Conservation (phyloP, 1,140 invertebrate species). For the Proctacanthus coquilletti region DNA sequence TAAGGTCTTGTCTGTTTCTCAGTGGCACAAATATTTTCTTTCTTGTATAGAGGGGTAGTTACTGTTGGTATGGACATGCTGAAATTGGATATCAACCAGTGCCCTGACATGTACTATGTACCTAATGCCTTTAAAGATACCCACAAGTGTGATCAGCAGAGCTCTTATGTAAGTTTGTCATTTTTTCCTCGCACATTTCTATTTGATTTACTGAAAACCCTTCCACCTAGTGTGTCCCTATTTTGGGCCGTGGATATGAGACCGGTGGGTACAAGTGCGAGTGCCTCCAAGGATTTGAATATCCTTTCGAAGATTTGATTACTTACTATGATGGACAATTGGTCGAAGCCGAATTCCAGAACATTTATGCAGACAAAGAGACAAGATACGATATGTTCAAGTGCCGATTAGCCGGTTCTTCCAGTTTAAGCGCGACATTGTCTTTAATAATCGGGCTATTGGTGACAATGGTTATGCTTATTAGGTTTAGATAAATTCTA, state of each 20-base stretch:
- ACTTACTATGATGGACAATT: slow-evolving; percentile 94
- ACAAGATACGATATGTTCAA: slow-evolving; percentile 80
- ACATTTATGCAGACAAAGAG: slow-evolving; percentile 59
- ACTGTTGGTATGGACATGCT: slow-evolving; percentile 81
- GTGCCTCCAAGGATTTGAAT: slow-evolving; percentile 92
- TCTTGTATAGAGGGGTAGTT: slow-evolving; percentile 70
- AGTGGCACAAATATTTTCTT: slow-evolving; percentile 6
- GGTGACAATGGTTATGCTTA: background rate
- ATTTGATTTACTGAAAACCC: slow-evolving; percentile 8
- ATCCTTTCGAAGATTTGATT: slow-evolving; percentile 86
- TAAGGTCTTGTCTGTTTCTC: background rate
- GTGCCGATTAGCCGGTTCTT: slow-evolving; percentile 74
- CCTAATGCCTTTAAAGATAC: slow-evolving; percentile 92
- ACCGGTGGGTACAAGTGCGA: slow-evolving; percentile 97
- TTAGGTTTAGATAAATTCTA: background rate
- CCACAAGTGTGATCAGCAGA: slow-evolving; percentile 81
- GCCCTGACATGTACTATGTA: slow-evolving; percentile 71
- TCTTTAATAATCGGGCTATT: slow-evolving; percentile 12
- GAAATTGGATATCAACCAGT: slow-evolving; percentile 90
- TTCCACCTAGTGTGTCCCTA: slow-evolving; percentile 69
- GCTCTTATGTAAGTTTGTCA: slow-evolving; percentile 72
- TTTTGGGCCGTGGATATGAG: slow-evolving; percentile 78
- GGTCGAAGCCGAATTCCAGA: slow-evolving; percentile 86
- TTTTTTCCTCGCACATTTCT: slow-evolving; percentile 5
- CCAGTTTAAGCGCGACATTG: slow-evolving; percentile 38